These are phyloP conservation scores for Agrotis ipsilon DNA, from an alignment of 2,888 invertebrate species.

Conservation along the genomic window DNA sequence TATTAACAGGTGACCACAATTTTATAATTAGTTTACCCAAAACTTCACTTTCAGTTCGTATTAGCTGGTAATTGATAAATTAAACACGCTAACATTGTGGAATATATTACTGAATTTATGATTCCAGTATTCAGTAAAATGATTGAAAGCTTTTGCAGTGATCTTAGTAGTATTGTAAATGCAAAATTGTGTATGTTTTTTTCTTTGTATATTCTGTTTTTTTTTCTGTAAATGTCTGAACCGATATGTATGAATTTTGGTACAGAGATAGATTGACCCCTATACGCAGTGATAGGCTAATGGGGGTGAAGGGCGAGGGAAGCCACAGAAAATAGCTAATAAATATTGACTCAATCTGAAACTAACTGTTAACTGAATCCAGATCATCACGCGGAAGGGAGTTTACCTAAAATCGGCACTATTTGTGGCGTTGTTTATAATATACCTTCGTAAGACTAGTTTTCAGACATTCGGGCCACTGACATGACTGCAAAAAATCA, in stretches of 20 bases:
- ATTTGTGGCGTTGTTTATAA: too few relatives aligned
- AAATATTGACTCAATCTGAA: neutral
- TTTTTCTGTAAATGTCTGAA: too few relatives aligned
- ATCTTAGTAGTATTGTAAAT: neutral
- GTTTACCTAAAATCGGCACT: neutral
- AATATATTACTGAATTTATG: constrained; percentile 44
- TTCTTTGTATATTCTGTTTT: too few relatives aligned
- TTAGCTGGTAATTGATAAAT: constrained; percentile 53
- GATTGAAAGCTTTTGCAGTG: neutral
- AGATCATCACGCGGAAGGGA: neutral
- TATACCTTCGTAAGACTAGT: too few relatives aligned
- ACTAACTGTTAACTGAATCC: too few relatives aligned
- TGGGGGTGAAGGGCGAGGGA: too few relatives aligned
- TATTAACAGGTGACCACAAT: constrained; percentile 57
- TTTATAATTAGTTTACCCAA: constrained; percentile 61
- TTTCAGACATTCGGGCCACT: too few relatives aligned
- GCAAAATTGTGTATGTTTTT: too few relatives aligned
- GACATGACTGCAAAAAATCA: too few relatives aligned
- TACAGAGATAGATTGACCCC: too few relatives aligned
- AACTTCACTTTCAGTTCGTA: constrained; percentile 49
- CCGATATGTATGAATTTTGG: too few relatives aligned
- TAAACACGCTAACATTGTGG: constrained; percentile 37
- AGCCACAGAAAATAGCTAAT: neutral
- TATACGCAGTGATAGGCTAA: too few relatives aligned
- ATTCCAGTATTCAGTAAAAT: constrained; percentile 21